Conservation (phyloP, 1,140 invertebrate species). For the Drosophila triauraria region DNA sequence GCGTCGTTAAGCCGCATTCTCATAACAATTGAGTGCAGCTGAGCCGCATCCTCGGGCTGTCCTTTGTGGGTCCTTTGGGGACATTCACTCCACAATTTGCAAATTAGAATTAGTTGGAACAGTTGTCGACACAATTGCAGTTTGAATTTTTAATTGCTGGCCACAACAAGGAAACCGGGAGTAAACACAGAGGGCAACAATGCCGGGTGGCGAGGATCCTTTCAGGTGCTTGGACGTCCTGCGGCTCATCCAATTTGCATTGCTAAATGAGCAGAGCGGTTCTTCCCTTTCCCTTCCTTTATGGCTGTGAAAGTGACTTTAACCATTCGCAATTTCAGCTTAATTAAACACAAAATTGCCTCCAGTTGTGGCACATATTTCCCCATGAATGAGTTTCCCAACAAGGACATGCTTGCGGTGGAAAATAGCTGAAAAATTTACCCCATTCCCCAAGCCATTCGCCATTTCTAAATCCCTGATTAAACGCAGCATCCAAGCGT, state of each 20-base stretch:
- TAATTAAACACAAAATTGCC: slow-evolving; percentile 42
- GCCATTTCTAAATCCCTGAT: slow-evolving; percentile 1
- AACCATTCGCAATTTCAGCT: slow-evolving; percentile 24
- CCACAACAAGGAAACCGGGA: slow-evolving; percentile 44
- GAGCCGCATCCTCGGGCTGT: slow-evolving; percentile 25
- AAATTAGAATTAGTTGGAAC: slow-evolving; percentile 37
- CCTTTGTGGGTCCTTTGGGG: slow-evolving; percentile 31
- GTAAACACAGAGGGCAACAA: slow-evolving; percentile 16
- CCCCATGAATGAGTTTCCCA: neutral
- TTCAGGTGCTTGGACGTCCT: slow-evolving; percentile 25
- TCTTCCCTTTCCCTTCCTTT: no score
- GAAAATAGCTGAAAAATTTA: neutral
- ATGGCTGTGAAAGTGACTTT: slow-evolving; percentile 1
- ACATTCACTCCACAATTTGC: slow-evolving; percentile 29
- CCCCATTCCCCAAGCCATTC: neutral
- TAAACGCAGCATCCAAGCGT: slow-evolving; percentile 13
- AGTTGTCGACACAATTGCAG: slow-evolving; percentile 18
- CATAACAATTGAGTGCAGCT: slow-evolving; percentile 43
- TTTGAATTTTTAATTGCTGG: slow-evolving; percentile 57
- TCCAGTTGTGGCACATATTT: slow-evolving; percentile 14
- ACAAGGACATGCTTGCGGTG: slow-evolving; percentile 2
- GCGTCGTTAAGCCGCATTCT: slow-evolving; percentile 24
- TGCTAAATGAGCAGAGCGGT: neutral
- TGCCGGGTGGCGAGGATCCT: slow-evolving; percentile 8
- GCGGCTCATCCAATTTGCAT: slow-evolving; percentile 51